Evolutionary conservation across 2,797 vertebrate species (phyloP), one percentile per base, ranked within the genome.

Genomic region (Malacoctenus gilli): DNA sequence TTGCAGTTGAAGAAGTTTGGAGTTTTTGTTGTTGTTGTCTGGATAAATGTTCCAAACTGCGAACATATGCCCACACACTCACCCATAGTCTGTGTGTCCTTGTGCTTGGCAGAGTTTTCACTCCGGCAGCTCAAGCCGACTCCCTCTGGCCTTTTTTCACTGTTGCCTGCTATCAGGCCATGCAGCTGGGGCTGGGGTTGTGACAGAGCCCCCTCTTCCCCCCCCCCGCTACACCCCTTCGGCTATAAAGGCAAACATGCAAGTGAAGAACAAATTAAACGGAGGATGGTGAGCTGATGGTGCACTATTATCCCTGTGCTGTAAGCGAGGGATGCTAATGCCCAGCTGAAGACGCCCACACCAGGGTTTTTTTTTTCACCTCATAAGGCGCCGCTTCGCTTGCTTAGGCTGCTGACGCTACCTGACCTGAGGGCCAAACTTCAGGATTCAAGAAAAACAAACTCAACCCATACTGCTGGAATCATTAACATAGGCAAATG

Each of bases 131-230:
- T 65, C 21, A 36, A 60, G 23, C 16, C 0, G 25, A 44, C 28
- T 64, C 42, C 65, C 60, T 68, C 25, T 7, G 23, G 21, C 38
- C 48, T 35, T 47, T 34, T 72, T 48, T 35, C 69, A 34, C 19
- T 19, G 15, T 21, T 71, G 47, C 43, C 31, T 63, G 42, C 65
- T 61, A 43, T 70, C 41, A 7, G 42, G 40, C 60, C 40, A 50
- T 36, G 57, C 65, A 82, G 72, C 69, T 77, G 53, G 53, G 38
- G 22, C 34, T 0, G 30, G 44, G 44, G 42, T 44, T 57, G 30
- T 48, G 57, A 59, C 52, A 28, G 22, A 67, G 25, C 19, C 6
- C 25, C 25, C 25, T 5, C 25, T 1, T 2, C 25, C 25, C 25
- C 9, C 25, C n/a, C n/a, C n/a, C n/a, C n/a, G n/a, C n/a, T n/a